phyloP scores from a whole-genome alignment of 2,113 vertebrate species.

The Mormyrus iriodes region DNA sequence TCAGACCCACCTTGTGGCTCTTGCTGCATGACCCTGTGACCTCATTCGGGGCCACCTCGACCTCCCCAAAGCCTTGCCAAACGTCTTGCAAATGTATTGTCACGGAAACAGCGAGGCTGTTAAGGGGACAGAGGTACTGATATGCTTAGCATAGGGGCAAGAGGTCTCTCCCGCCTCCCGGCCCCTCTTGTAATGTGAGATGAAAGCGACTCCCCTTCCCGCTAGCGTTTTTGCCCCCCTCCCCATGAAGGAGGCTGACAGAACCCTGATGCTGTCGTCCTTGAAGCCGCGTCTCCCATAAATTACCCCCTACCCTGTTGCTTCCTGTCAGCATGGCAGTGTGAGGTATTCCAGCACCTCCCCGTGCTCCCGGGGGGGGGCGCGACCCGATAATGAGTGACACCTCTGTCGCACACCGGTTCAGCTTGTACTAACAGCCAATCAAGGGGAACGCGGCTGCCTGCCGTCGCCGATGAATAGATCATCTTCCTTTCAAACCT shows the following conservation, averaged over 20 bases:
- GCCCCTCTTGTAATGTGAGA: not conserved
- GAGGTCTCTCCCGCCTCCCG: not conserved
- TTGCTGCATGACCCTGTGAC: not conserved
- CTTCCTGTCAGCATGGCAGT: conserved; percentile 31
- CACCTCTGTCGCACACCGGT: conserved; percentile 36
- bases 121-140: not conserved
- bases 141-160: not conserved
- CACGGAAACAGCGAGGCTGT: not conserved
- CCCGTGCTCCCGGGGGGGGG: conserved; percentile 17
- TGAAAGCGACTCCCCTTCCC: not conserved
- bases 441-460: conserved; percentile 40
- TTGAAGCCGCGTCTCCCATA: conserved; percentile 32
- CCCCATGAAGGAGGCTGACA: not conserved
- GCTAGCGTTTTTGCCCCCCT: not conserved
- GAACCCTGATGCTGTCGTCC: conserved; percentile 6
- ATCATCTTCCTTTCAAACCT: conserved; percentile 44
- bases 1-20: not conserved
- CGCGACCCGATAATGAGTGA: conserved; percentile 38
- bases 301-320: conserved; percentile 28
- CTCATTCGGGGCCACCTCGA: not conserved
- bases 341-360: conserved; percentile 38
- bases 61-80: not conserved
- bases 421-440: conserved; percentile 42
- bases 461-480: conserved; percentile 39
- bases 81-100: not conserved